Evolutionary conservation across 2,797 vertebrate species (phyloP).

Genomic region (Myripristis murdjan): DNA sequence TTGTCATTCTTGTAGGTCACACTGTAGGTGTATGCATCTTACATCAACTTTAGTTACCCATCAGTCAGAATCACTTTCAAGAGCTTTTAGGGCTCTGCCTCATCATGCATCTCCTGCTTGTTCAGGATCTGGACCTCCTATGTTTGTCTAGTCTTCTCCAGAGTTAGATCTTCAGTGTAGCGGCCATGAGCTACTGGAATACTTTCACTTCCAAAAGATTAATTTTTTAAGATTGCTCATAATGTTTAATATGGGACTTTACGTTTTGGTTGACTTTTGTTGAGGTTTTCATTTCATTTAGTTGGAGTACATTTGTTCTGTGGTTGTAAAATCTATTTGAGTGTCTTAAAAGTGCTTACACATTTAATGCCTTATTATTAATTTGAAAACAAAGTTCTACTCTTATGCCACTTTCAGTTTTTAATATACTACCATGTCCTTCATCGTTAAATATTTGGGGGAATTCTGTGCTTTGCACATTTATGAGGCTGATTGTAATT

Average conservation of each 20-base stretch:
- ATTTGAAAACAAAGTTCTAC: too few relatives aligned
- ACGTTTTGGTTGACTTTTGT: too few relatives aligned
- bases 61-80: background rate
- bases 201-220: too few relatives aligned
- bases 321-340: background rate
- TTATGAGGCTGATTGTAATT: slow-evolving; percentile 3
- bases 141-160: background rate
- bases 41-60: background rate
- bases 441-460: background rate
- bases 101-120: background rate
- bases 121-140: background rate
- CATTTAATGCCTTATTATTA: too few relatives aligned
- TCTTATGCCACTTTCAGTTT: background rate
- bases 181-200: too few relatives aligned
- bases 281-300: too few relatives aligned
- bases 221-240: too few relatives aligned
- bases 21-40: too few relatives aligned
- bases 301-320: background rate
- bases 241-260: too few relatives aligned
- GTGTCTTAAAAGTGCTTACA: too few relatives aligned
- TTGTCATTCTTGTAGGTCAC: background rate
- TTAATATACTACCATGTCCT: background rate
- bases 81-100: background rate
- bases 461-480: background rate
- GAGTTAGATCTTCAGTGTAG: too few relatives aligned